Conservation (phyloP, 2,888 invertebrate genomes). For the Taphrorychus bicolor region DNA sequence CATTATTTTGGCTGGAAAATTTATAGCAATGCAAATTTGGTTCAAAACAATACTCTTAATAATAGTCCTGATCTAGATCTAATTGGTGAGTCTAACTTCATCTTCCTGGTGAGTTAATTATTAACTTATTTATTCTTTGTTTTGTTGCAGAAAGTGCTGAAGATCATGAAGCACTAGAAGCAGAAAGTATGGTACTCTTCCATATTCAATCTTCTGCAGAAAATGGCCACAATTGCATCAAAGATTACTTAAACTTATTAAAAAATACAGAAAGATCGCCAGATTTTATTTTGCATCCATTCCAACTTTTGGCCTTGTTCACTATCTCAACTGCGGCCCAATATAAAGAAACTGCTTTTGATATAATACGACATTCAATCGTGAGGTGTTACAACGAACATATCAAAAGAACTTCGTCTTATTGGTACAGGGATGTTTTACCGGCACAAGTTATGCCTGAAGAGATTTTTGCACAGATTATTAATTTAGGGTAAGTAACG, state of each 20-base stretch:
- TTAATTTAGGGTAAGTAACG: constrained; percentile 60
- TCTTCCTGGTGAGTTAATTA: neutral
- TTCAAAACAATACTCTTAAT: constrained; percentile 44
- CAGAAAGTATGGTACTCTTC: constrained; percentile 68
- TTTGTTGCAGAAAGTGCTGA: constrained; percentile 56
- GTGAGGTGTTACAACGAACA: constrained; percentile 54
- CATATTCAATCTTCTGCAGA: constrained; percentile 63
- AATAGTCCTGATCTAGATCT: constrained; percentile 48
- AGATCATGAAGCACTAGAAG: constrained; percentile 64
- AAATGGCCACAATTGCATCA: constrained; percentile 59
- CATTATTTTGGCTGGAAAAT: constrained; percentile 55
- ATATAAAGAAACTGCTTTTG: constrained; percentile 60
- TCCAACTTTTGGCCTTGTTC: constrained; percentile 68
- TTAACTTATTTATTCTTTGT: neutral
- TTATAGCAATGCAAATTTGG: constrained; percentile 47
- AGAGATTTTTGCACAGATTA: constrained; percentile 59
- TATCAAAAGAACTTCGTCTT: constrained; percentile 53
- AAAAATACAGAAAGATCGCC: constrained; percentile 65
- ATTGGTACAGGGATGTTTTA: constrained; percentile 65
- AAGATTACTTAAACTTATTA: constrained; percentile 59
- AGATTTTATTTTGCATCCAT: constrained; percentile 68
- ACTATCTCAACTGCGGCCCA: constrained; percentile 60
- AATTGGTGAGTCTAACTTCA: constrained; percentile 49
- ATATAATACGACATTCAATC: constrained; percentile 56
- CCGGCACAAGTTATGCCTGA: constrained; percentile 56